Base-by-base conservation (phyloP, 2,113 vertebrate species). In the Terrapene triunguis region DNA sequence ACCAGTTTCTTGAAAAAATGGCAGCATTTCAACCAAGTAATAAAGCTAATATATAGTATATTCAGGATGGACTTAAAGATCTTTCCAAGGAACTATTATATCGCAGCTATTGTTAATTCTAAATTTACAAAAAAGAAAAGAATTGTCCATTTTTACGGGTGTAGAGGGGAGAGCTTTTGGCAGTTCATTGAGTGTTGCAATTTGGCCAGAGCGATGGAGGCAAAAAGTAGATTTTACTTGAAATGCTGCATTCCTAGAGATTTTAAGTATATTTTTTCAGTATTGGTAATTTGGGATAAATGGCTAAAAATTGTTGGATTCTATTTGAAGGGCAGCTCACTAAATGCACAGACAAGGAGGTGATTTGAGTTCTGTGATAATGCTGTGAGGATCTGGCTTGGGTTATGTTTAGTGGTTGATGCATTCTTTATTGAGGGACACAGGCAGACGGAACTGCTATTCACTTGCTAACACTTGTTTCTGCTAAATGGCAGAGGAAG, bases 181-280 rank as follows among this genome's bases (percentile, higher is more conserved):
- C 96, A 98, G 94, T 80, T 97, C 96, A 97, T 94, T 97, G 97
- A 95, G 96, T 3, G 32, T 92, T 92, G 85, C 92, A 92, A 97
- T 95, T 97, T 91, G 93, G 87, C 88, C 1, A 1, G 85, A 97
- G 92, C 21, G 80, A 79, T 57, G 91, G 85, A 93, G 82, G 92
- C 94, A 97, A 85, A 82, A 90, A 35, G 78, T 84, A 80, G 91
- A 54, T 89, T 95, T 85, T 86, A 96, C 95, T 96, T 90, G 95
- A 97, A 97, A 95, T 84, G 87, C 55, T 95, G 54, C 62, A 88
- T n/a, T 95, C 92, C 92, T 96, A 32, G 47, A 95, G 86, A 29
- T 92, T 97, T 96, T 93, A 81, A 89, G 2, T 54, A 5, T 47
- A 59, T 80, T 88, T 91, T 44, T 91, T 48, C 42, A 29, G 72